A percentile compares a stretch with the other conserved stretches of the same genome.
phyloP scores from a whole-genome alignment of 2,888 invertebrate species.

The Phalera bucephala region DNA sequence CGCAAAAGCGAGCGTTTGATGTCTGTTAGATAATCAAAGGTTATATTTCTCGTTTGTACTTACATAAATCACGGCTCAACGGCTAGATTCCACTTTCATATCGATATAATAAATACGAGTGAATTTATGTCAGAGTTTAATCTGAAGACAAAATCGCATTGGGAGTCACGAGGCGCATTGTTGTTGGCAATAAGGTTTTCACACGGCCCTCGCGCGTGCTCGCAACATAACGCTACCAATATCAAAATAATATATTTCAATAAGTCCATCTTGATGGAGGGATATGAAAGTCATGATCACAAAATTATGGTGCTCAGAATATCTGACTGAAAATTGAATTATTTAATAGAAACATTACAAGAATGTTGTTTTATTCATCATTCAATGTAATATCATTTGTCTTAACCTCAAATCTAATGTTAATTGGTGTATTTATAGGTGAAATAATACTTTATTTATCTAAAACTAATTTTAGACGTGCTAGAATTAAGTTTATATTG shows the following conservation, averaged over 20 bases:
- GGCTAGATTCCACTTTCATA: slow-evolving; percentile 41
- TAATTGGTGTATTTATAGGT: too few species aligned
- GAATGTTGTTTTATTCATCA: too few species aligned
- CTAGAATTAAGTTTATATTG: too few species aligned
- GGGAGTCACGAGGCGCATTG: slow-evolving; percentile 73
- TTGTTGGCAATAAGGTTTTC: slow-evolving; percentile 65
- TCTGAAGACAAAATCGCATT: slow-evolving; percentile 68
- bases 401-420: too few species aligned
- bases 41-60: slow-evolving; percentile 27
- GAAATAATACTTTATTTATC: too few species aligned
- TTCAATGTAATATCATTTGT: too few species aligned
- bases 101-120: slow-evolving; percentile 72
- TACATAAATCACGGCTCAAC: slow-evolving; percentile 35
- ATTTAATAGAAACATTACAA: too few species aligned
- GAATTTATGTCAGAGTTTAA: slow-evolving; percentile 76
- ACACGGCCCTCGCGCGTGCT: slow-evolving; percentile 63
- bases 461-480: too few species aligned
- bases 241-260: slow-evolving; percentile 60
- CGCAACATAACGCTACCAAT: slow-evolving; percentile 48
- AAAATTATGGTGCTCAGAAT: slow-evolving; percentile 28
- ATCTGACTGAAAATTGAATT: slow-evolving; percentile 21
- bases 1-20: slow-evolving; percentile 21
- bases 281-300: slow-evolving; percentile 26
- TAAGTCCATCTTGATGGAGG: slow-evolving; percentile 53
- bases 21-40: slow-evolving; percentile 30